phyloP scores from a whole-genome alignment of 2,888 invertebrate species.

The Athrips mouffetella region DNA sequence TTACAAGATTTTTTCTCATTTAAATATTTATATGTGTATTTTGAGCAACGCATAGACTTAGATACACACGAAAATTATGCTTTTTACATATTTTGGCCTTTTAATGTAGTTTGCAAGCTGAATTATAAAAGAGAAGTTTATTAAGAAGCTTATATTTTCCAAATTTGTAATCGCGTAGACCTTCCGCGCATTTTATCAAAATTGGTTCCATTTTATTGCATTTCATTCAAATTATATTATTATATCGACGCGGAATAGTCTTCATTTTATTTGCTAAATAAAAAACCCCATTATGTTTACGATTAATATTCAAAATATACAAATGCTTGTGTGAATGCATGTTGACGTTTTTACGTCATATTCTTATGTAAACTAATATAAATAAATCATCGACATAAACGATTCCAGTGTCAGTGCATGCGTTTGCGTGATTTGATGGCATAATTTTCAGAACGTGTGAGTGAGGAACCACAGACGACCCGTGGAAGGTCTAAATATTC shows the following conservation, averaged over 20 bases:
- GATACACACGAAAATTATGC: conserved; percentile 60
- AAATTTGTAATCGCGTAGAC: conserved; percentile 59
- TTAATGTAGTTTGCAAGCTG: conserved; percentile 57
- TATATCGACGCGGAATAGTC: conserved; percentile 17
- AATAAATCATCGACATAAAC: conserved; percentile 12
- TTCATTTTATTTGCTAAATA: conserved; percentile 22
- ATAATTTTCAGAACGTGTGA: conserved; percentile 91
- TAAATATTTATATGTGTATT: conserved; percentile 61
- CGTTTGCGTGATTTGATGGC: conserved; percentile 60
- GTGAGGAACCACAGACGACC: conserved; percentile 87
- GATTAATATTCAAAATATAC: conserved; percentile 18
- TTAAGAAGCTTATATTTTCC: conserved; percentile 45
- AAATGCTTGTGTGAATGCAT: conserved; percentile 60
- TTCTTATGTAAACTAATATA: conserved; percentile 23
- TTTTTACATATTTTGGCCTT: conserved; percentile 53
- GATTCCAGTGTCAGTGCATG: conserved; percentile 45
- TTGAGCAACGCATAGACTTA: conserved; percentile 64
- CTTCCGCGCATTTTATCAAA: conserved; percentile 63
- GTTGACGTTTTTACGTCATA: conserved; percentile 28
- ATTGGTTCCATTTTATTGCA: conserved; percentile 44
- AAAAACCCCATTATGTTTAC: conserved; percentile 2
- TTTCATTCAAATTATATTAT: conserved; percentile 19
- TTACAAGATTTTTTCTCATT: conserved; percentile 52
- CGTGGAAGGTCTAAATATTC: conserved; percentile 91
- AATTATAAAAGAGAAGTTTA: conserved; percentile 45